phyloP scores from a whole-genome alignment of 2,888 invertebrate species.

The Thera britannica region DNA sequence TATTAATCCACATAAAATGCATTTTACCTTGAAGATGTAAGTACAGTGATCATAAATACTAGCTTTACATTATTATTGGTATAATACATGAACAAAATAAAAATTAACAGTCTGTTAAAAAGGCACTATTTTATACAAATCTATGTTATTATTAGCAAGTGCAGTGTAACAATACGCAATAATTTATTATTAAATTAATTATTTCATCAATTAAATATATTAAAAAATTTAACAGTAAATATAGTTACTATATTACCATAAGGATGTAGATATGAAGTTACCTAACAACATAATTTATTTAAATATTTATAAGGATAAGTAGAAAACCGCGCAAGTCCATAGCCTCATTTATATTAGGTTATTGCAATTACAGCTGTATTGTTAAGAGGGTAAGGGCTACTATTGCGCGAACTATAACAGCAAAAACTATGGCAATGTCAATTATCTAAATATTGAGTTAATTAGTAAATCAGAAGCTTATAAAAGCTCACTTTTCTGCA shows the following conservation, averaged over 20 bases:
- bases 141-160: slow-evolving; percentile 4
- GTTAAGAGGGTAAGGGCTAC: neutral
- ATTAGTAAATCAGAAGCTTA: too few species aligned
- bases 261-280: slow-evolving; percentile 7
- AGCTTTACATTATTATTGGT: neutral
- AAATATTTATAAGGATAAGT: neutral
- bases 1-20: neutral
- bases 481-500: too few species aligned
- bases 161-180: neutral
- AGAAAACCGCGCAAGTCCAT: neutral
- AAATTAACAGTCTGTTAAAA: slow-evolving; percentile 23
- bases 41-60: neutral
- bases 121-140: slow-evolving; percentile 26
- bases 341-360: neutral
- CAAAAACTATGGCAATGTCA: slow-evolving; percentile 17
- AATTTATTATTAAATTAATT: neutral
- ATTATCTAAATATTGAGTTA: neutral
- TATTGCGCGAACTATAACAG: slow-evolving; percentile 19
- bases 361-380: slow-evolving; percentile 12
- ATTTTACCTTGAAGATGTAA: neutral
- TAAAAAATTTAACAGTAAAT: neutral
- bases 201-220: neutral
- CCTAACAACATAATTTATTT: slow-evolving; percentile 7
- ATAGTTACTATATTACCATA: neutral
- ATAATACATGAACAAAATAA: slow-evolving; percentile 5